Conservation (phyloP, 2,888 invertebrate species). For the Cheilosia impressa region DNA sequence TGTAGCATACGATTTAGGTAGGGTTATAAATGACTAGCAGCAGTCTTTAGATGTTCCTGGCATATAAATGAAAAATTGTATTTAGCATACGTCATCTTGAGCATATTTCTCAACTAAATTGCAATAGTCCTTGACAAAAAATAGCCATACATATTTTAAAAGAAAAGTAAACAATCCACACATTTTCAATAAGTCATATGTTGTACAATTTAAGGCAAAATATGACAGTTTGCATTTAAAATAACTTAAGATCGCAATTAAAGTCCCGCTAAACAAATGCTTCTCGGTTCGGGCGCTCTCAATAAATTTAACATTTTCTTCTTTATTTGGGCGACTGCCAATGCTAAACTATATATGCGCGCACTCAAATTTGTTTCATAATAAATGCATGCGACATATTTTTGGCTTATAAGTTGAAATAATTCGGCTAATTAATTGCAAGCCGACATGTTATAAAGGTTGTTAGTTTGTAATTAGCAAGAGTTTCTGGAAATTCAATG, state of each 20-base stretch:
- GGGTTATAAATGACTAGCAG: too few species aligned
- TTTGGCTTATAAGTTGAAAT: not conserved
- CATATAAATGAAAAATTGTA: too few species aligned
- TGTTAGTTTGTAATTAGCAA: too few species aligned
- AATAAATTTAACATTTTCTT: slow-evolving; percentile 17
- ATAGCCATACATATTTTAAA: not conserved
- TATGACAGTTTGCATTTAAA: not conserved
- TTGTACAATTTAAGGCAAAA: not conserved
- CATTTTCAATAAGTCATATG: not conserved
- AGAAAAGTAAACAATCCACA: not conserved
- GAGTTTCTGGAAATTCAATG: too few species aligned
- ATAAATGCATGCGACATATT: not conserved
- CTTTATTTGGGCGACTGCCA: slow-evolving; percentile 9
- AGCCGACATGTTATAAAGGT: too few species aligned
- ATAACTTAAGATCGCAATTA: not conserved
- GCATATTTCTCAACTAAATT: not conserved
- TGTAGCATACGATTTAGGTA: too few species aligned
- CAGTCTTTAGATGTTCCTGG: too few species aligned
- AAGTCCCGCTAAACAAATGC: not conserved
- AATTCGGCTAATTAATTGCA: not conserved
- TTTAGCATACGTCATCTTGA: not conserved
- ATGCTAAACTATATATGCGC: not conserved
- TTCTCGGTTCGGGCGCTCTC: not conserved
- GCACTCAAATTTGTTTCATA: slow-evolving; percentile 3
- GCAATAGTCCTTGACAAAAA: too few species aligned